Percentiles rank a stretch among this genome's conserved stretches.
Evolutionary conservation across 2,888 invertebrate species (phyloP).

Genomic region (Acronicta aceris): DNA sequence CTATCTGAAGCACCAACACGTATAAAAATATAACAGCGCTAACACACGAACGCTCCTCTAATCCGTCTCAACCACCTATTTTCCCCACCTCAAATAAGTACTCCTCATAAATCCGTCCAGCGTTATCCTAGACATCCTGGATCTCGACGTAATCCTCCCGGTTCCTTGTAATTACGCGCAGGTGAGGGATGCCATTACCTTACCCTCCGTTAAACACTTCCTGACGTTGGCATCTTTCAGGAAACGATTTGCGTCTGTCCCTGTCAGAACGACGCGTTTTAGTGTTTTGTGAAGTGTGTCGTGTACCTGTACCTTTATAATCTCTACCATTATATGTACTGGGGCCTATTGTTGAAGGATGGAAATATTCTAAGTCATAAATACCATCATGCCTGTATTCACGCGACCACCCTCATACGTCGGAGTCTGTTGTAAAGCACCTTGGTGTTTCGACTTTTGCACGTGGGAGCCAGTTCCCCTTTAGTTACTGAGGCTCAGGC

Average conservation of each 20-base stretch:
- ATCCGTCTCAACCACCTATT: slow-evolving; percentile 14
- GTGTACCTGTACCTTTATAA: neutral
- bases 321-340: too few species aligned
- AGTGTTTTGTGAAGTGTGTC: neutral
- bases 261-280: slow-evolving; percentile 13
- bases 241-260: slow-evolving; percentile 63
- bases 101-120: slow-evolving; percentile 42
- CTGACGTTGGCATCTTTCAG: slow-evolving; percentile 56
- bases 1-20: too few species aligned
- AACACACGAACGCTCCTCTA: neutral
- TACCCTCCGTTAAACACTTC: slow-evolving; percentile 58
- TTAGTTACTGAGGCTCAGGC: too few species aligned
- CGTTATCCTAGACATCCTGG: slow-evolving; percentile 48
- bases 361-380: too few species aligned
- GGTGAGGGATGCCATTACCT: slow-evolving; percentile 62
- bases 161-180: slow-evolving; percentile 62
- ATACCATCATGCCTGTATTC: too few species aligned
- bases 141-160: slow-evolving; percentile 48
- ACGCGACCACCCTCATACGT: too few species aligned
- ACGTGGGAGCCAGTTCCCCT: too few species aligned
- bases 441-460: too few species aligned
- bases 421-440: too few species aligned
- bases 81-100: slow-evolving; percentile 5
- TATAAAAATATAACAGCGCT: neutral
- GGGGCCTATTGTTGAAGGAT: too few species aligned